Evolutionary conservation across 2,888 invertebrate species (phyloP).

Genomic region (Drepanosiphum platanoidis): DNA sequence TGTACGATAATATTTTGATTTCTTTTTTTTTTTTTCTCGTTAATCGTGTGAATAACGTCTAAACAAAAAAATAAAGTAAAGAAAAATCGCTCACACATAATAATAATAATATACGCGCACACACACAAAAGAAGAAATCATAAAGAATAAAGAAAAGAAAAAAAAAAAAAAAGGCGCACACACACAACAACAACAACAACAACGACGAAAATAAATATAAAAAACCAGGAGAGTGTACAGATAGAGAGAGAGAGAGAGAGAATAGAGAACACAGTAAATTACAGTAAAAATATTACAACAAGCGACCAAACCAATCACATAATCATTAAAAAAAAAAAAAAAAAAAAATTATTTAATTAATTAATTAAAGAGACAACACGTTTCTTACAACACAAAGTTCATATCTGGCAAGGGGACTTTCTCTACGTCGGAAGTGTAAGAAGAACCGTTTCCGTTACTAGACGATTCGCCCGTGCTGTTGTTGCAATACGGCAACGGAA

Average conservation of each 20-base stretch:
- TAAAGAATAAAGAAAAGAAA: background rate
- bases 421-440: conserved; percentile 71
- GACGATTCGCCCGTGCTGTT: conserved; percentile 75
- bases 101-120: no score
- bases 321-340: conserved; percentile 63
- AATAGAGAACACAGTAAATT: conserved; percentile 54
- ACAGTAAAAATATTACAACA: conserved; percentile 54
- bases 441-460: conserved; percentile 65
- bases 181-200: background rate
- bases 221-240: background rate
- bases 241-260: background rate
- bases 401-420: conserved; percentile 69
- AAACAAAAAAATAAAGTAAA: conserved; percentile 2
- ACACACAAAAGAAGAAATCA: conserved; percentile 22
- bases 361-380: conserved; percentile 62
- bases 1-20: background rate
- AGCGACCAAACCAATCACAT: conserved; percentile 63
- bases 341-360: conserved; percentile 49
- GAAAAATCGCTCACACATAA: conserved; percentile 17
- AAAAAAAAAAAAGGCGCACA: conserved; percentile 7
- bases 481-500: conserved; percentile 96
- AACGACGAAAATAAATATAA: background rate
- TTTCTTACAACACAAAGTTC: conserved; percentile 66
- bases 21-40: background rate
- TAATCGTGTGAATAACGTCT: background rate